Conservation (phyloP, 1,140 invertebrate species). For the Bombus cullumanus region DNA sequence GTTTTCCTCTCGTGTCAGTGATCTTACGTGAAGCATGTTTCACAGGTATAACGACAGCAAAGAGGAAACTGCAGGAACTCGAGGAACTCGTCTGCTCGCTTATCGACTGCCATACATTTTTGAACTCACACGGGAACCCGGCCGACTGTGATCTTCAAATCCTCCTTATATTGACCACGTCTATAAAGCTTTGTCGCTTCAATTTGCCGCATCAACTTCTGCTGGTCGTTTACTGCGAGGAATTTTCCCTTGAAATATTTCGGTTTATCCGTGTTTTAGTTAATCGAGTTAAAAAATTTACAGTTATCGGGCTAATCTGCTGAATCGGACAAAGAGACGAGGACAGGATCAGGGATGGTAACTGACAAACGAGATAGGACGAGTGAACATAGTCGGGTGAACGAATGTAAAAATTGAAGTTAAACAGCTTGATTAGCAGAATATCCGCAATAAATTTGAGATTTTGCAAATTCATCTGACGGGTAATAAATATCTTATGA, state of each 20-base stretch:
- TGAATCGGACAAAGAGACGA: too few species aligned
- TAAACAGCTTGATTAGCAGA: conserved; percentile 10
- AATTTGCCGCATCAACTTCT: not conserved
- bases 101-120: conserved; percentile 45
- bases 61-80: conserved; percentile 32
- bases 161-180: conserved; percentile 29
- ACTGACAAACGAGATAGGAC: too few species aligned
- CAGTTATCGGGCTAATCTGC: too few species aligned
- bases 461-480: not conserved
- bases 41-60: conserved; percentile 44
- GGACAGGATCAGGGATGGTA: too few species aligned
- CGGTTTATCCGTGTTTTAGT: too few species aligned
- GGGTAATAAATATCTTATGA: conserved; percentile 9
- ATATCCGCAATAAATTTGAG: conserved; percentile 15
- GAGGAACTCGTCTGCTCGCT: conserved; percentile 19
- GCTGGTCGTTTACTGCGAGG: too few species aligned
- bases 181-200: conserved; percentile 32
- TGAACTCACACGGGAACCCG: conserved; percentile 9
- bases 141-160: conserved; percentile 35
- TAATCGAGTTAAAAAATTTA: not conserved
- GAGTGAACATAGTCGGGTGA: too few species aligned
- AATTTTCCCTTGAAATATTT: not conserved
- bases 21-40: conserved; percentile 47
- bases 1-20: conserved; percentile 38
- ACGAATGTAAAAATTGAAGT: not conserved